Base-by-base conservation (phyloP, 2,888 invertebrate species). In the Masnerella sp. region DNA sequence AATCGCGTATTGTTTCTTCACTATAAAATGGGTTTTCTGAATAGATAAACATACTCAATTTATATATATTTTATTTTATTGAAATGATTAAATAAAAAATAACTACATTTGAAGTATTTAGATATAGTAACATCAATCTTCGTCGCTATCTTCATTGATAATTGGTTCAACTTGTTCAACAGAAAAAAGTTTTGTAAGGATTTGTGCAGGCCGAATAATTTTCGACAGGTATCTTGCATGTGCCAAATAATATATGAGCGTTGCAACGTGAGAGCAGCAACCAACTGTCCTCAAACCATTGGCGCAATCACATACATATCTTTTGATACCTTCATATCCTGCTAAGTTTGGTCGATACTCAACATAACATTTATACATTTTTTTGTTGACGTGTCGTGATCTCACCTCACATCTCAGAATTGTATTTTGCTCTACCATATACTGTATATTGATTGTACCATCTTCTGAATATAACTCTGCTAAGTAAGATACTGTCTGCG, bases 401-500 rank as follows among this genome's bases (percentile, higher is more conserved):
- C 14, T 51, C 4, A 61, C 34, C 52, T 69, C 49, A 34, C 59
- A 59, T 15, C 51, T 38, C 9, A 68, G 20, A 38, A 59, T 49
- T 2, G 9, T 45, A 12, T 40, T 28, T 7, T 38, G 11, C 12
- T 30, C 38, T 25, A 36, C 11, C 2, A 58, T 22, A 22, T 45
- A 58, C 7, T 45, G 17, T 5, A 49, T 20, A 12, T 40, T 30
- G 5, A 40, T 2, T 9, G 2, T 1, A n/a, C 42, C 30, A 8
- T 61, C 47, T 40, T 49, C 49, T 7, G 38, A 20, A 17, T 40
- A 20, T 56, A 77, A 58, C 59, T 77, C 77, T 5, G 78, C 75
- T 3, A 77, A 69, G 34, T 79, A 79, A 5, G 74, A 76, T 11
- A 80, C 64, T 7, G 75, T 64, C 58, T 77, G 75, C 2, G 73